Base-by-base conservation (phyloP, 2,113 vertebrate genomes). In the Catharus bicknelli region DNA sequence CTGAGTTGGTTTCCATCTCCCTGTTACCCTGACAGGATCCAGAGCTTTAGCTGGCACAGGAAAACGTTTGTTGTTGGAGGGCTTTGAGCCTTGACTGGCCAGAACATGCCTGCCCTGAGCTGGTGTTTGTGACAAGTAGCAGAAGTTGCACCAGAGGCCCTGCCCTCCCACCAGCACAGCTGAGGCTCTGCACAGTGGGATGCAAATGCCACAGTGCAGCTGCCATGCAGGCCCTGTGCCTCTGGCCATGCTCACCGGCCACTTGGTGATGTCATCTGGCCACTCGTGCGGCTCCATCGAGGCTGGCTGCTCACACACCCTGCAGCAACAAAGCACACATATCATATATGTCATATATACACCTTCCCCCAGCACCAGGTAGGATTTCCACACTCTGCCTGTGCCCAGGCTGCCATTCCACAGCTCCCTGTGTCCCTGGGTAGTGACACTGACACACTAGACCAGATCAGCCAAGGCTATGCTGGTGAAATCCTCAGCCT, bases 181-280 rank as follows among this genome's bases (percentile, higher is more conserved):
- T 48, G 66, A 38, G 54, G 50, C 66, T 61, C 45, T 79, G 66
- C 70, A 17, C 47, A 75, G 22, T 0, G 16, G n/a, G 67, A 48
- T 82, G 72, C 58, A 57, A n/a, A 34, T 17, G 55, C 64, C 72
- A 16, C 11, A 7, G 11, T 51, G 48, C 40, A 53, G n/a, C 51
- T 53, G 51, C 51, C 27, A 53, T 17, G 51, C 51, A 53, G 27
- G 27, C 16, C 51, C 50, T 10, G 42, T n/a, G 43, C 21, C 50
- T 12, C 30, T 3, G 2, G 40, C 0, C 1, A 45, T 43, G 97
- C 99, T 98, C 96, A 99, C 99, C 50, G 99, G 99, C 99, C 99
- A 99, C 88, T 99, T 99, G 95, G 99, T 99, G 98, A 99, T 99
- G 97, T 99, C 99, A 94, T 99, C 99, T 2, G 99, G 98, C 99